phyloP scores from a whole-genome alignment of 2,113 vertebrate species.

The Acinonyx jubatus region DNA sequence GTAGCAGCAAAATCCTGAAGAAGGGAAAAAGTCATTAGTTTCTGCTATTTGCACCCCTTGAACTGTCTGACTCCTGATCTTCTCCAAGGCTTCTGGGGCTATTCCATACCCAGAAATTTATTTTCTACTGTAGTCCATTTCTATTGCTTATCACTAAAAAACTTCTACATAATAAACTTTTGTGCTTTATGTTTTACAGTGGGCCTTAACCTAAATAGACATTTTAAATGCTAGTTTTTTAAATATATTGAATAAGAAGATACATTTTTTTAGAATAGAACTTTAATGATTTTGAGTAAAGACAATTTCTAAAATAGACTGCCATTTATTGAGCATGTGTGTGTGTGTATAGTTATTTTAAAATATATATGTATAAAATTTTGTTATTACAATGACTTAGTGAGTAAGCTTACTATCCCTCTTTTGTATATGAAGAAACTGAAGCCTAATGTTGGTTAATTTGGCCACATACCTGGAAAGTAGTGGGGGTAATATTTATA shows the following conservation, averaged over 20 bases:
- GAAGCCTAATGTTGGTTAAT: neutral
- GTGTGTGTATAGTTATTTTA: neutral
- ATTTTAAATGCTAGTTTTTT: conserved; percentile 38
- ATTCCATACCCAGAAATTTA: neutral
- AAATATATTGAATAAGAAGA: conserved; percentile 8
- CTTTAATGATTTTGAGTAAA: conserved; percentile 31
- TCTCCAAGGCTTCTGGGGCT: neutral
- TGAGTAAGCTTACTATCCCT: neutral
- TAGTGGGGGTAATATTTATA: neutral
- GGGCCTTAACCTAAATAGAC: neutral
- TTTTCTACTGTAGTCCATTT: conserved; percentile 7
- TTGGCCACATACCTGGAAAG: neutral
- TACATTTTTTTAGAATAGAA: conserved; percentile 9
- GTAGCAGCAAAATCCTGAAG: neutral
- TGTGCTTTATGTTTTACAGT: conserved; percentile 7
- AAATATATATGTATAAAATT: neutral
- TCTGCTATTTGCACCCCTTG: neutral
- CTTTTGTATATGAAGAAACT: neutral
- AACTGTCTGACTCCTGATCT: neutral
- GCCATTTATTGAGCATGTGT: neutral
- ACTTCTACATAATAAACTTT: neutral
- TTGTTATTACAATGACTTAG: neutral
- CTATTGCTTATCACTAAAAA: neutral
- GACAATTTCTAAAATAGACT: neutral
- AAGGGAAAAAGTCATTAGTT: neutral